Evolutionary conservation across 2,797 vertebrate species (phyloP).

Genomic region (Rhinophrynus dorsalis): DNA sequence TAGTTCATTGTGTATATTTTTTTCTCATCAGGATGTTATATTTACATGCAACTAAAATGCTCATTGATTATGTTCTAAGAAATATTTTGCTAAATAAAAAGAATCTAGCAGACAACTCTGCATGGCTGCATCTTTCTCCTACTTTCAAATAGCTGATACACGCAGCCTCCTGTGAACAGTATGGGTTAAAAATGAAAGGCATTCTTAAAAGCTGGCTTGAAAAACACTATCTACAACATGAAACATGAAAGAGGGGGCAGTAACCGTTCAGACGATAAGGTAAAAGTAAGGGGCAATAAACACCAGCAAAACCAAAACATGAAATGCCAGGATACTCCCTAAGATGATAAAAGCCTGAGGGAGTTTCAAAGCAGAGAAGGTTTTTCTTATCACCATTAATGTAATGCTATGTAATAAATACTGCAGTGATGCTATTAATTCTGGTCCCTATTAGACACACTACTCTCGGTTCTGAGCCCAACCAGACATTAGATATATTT

Average conservation of each 20-base stretch:
- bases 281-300: neutral
- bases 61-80: no score
- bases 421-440: neutral
- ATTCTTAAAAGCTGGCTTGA: neutral
- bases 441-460: neutral
- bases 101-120: no score
- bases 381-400: neutral
- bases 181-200: neutral
- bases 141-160: no score
- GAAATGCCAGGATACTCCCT: neutral
- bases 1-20: no score
- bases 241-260: neutral
- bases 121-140: no score
- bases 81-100: no score
- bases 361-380: conserved; percentile 3
- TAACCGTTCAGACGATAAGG: neutral
- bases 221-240: neutral
- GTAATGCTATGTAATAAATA: neutral
- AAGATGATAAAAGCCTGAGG: neutral
- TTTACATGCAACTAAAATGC: no score
- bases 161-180: no score
- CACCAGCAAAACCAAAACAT: neutral
- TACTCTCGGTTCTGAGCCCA: no score
- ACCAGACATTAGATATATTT: no score
- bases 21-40: no score